Base-by-base conservation (phyloP, 2,113 vertebrate genomes). In the Tragulus kanchil region DNA sequence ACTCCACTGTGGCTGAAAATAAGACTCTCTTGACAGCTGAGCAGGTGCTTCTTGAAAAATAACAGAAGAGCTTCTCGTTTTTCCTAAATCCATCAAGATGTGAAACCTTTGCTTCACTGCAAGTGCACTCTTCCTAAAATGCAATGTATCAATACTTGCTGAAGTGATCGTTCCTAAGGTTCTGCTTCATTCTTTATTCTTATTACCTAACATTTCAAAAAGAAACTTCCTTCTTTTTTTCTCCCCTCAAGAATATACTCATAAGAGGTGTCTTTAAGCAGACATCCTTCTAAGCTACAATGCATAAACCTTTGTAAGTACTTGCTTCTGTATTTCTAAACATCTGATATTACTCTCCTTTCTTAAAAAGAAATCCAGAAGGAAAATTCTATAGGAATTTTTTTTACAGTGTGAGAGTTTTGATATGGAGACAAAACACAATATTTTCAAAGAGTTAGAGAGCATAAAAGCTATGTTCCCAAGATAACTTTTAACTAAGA, bases 21-120 rank as follows among this genome's bases (percentile, higher is more conserved):
- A 71, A 92, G 79, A 77, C 54, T 81, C 4, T 82, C 11, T 61
- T 42, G 45, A 52, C n/a, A 3, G 0, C 50, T 6, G 50, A 94
- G 67, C 65, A 64, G 81, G 19, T 95, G 6, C 58, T 88, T 73
- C 45, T 81, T 52, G 67, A 75, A 79, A 94, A 89, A 83, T 14
- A 83, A 65, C 1, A 14, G 15, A 62, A 67, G 64, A 67, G 8
- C 42, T 65, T 83, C 83, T 84, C 61, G 56, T 42, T 81, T 73
- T 86, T 88, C 65, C 79, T 79, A 84, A 56, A 62, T 75, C 88
- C 81, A 79, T 88, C 81, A 59, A 13, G 21, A 64, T 31, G 28
- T n/a, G 93, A 81, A 69, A 77, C 9, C 42, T 90, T 54, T 42
- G 26, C 23, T 58, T 16, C 56, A 21, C 15, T 8, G 17, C 23